Percentiles rank a stretch among this genome's conserved stretches.
Evolutionary conservation across 2,888 invertebrate genomes (phyloP).

Genomic region (Habroteleia sp.): DNA sequence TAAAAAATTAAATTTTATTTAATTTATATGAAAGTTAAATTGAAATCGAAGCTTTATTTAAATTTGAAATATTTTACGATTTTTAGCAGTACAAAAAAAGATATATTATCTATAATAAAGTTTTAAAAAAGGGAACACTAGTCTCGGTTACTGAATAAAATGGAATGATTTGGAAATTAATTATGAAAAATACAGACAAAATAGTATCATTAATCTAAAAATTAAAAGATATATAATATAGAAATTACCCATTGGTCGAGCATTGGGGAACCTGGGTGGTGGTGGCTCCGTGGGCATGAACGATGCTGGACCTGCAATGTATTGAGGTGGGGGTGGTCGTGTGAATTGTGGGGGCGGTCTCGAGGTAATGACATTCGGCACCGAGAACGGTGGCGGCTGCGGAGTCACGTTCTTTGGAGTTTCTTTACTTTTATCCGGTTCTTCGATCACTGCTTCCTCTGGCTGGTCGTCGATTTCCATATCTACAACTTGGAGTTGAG

Average conservation of each 20-base stretch:
- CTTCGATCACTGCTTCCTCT: conserved; percentile 77
- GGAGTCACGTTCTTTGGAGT: conserved; percentile 48
- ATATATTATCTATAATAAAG: no score
- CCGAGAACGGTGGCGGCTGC: conserved; percentile 67
- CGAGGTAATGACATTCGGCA: conserved; percentile 54
- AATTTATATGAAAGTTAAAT: no score
- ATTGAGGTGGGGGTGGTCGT: conserved; percentile 54
- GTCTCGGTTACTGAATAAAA: no score
- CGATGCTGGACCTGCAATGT: conserved; percentile 26
- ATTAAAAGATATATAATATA: no score
- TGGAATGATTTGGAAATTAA: no score
- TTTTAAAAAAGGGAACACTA: no score
- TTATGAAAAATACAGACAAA: no score
- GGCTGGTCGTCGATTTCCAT: conserved; percentile 79
- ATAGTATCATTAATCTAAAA: no score
- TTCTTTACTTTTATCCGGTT: conserved; percentile 67
- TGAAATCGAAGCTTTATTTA: no score
- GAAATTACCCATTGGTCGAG: conserved; percentile 43
- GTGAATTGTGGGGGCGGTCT: conserved; percentile 68
- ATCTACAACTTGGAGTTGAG: conserved; percentile 72
- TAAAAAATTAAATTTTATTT: no score
- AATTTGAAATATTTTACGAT: no score
- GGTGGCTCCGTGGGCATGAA: conserved; percentile 40
- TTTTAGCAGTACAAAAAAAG: no score
- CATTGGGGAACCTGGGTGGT: conserved; percentile 54